Conservation (phyloP, 2,797 vertebrate genomes). For the Calcarius lapponicus region DNA sequence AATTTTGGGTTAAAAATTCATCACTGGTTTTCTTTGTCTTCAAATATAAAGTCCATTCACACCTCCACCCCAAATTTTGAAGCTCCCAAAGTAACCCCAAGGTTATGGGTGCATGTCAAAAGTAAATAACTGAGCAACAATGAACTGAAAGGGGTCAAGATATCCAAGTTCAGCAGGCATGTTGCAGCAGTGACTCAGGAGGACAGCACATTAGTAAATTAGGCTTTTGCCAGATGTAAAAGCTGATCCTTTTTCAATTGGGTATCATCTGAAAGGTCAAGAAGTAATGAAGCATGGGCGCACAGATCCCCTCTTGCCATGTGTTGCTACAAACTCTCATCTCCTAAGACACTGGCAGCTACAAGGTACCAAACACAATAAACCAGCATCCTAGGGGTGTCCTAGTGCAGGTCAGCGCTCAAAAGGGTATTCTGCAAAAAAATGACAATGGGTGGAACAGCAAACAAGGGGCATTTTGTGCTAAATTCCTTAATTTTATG, state of each 20-base stretch:
- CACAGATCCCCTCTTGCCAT: constrained; percentile 63
- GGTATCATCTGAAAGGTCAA: constrained; percentile 72
- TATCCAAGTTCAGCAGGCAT: constrained; percentile 27
- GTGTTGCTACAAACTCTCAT: constrained; percentile 65
- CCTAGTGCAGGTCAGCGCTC: neutral
- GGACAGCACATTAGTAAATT: constrained; percentile 72
- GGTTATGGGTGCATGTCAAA: neutral
- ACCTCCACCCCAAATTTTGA: neutral
- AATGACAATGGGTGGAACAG: neutral
- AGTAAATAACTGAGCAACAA: constrained; percentile 18
- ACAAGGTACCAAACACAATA: constrained; percentile 53
- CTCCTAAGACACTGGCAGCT: constrained; percentile 52
- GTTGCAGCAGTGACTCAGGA: constrained; percentile 60
- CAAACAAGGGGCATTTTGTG: neutral
- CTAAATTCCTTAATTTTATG: neutral
- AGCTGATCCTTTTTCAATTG: constrained; percentile 72
- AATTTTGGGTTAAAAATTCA: neutral
- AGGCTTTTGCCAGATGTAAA: constrained; percentile 70
- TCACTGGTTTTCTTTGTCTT: neutral
- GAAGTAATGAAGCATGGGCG: constrained; percentile 61
- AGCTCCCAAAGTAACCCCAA: neutral
- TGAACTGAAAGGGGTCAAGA: constrained; percentile 53
- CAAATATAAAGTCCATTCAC: neutral
- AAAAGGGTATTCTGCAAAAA: constrained; percentile 11
- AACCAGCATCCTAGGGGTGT: constrained; percentile 24